Evolutionary conservation across 2,888 invertebrate species (phyloP).

Genomic region (Thecocarcelia acutangulata): DNA sequence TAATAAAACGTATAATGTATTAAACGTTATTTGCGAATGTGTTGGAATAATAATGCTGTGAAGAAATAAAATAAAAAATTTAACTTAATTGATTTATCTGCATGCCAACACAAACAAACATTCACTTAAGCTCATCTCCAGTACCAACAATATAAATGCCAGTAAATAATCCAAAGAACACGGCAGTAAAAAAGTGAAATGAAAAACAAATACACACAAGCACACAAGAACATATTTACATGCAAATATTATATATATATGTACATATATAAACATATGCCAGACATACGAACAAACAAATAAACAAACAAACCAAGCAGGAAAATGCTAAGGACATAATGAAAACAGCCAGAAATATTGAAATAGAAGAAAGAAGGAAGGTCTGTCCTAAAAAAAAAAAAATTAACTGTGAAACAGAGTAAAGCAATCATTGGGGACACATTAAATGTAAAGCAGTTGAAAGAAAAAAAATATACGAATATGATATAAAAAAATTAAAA

Average conservation of each 20-base stretch:
- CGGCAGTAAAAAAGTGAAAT: conserved; percentile 38
- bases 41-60: conserved; percentile 55
- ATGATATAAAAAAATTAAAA: conserved; percentile 34
- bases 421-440: conserved; percentile 77
- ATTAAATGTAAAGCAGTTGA: conserved; percentile 74
- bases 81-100: conserved; percentile 67
- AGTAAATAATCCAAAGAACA: conserved; percentile 38
- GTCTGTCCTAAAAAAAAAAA: conserved; percentile 46
- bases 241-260: conserved; percentile 27
- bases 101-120: conserved; percentile 38
- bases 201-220: conserved; percentile 31
- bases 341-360: not conserved
- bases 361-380: conserved; percentile 26
- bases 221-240: not conserved
- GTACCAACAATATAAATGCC: conserved; percentile 21
- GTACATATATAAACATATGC: conserved; percentile 52
- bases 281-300: conserved; percentile 42
- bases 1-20: conserved; percentile 24
- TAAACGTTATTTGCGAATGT: conserved; percentile 30
- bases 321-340: conserved; percentile 5
- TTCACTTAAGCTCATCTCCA: conserved; percentile 14
- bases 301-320: conserved; percentile 11
- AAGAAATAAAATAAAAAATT: conserved; percentile 62
- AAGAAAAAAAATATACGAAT: conserved; percentile 32
- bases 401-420: conserved; percentile 62